These are phyloP conservation scores for Castor canadensis DNA, from an alignment of 2,113 vertebrate species.

Conservation along the genomic window DNA sequence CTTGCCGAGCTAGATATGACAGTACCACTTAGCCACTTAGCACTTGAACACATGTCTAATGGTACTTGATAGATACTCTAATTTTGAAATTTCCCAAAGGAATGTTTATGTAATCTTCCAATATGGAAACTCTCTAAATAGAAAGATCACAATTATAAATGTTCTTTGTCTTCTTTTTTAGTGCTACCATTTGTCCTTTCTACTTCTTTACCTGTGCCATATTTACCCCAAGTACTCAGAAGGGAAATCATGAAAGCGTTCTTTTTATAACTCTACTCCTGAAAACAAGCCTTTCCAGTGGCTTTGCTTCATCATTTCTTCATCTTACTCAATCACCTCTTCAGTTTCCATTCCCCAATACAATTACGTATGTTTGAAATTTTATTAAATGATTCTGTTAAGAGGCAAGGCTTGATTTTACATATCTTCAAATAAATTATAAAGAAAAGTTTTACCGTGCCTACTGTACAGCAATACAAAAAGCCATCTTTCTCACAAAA, in stretches of 20 bases:
- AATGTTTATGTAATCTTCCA: constrained; percentile 3
- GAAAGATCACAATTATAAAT: not conserved
- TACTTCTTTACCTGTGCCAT: not conserved
- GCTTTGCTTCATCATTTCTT: not conserved
- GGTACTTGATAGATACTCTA: constrained; percentile 41
- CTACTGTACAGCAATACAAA: not conserved
- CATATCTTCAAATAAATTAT: constrained; percentile 8
- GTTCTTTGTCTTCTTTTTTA: not conserved
- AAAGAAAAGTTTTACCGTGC: not conserved
- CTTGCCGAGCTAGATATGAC: constrained; percentile 21
- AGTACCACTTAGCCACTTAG: not conserved
- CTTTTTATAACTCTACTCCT: not conserved
- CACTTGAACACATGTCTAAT: not conserved
- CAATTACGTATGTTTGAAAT: not conserved
- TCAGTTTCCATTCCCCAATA: not conserved
- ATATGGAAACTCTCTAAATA: constrained; percentile 31
- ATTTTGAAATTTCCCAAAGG: constrained; percentile 54
- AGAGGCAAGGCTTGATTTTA: not conserved
- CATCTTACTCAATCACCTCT: not conserved
- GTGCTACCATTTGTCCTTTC: not conserved
- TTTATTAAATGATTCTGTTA: constrained; percentile 7
- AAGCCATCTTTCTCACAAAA: not conserved
- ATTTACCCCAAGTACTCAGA: not conserved
- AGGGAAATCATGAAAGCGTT: not conserved
- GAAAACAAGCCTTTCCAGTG: not conserved